phyloP scores from a whole-genome alignment of 2,888 invertebrate genomes.

The Chirona hameri region DNA sequence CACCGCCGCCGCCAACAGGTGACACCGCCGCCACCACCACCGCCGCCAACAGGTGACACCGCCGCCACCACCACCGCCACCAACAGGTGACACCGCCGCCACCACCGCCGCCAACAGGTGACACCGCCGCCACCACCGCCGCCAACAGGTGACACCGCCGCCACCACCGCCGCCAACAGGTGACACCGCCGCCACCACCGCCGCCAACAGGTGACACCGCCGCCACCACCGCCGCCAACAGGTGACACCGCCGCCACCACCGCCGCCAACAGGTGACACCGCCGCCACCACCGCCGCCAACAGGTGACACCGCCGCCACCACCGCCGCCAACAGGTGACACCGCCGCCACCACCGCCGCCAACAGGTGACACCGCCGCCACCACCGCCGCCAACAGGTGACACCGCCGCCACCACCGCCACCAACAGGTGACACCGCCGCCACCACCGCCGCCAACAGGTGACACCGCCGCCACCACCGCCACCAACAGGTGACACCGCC shows the following conservation, averaged over 20 bases:
- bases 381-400: neutral
- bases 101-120: neutral
- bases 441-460: neutral
- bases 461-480: neutral
- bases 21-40: too few relatives aligned
- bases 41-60: neutral
- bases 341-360: neutral
- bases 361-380: neutral
- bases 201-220: neutral
- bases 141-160: neutral
- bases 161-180: neutral
- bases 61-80: neutral
- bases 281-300: neutral
- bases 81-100: neutral
- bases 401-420: neutral
- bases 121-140: neutral
- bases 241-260: neutral
- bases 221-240: neutral
- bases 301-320: neutral
- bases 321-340: neutral
- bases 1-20: neutral
- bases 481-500: neutral
- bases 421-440: neutral
- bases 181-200: neutral
- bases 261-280: neutral